Evolutionary conservation across 2,888 invertebrate species (phyloP), one percentile per base, ranked within the genome.

Genomic region (Pimpla rufipes): DNA sequence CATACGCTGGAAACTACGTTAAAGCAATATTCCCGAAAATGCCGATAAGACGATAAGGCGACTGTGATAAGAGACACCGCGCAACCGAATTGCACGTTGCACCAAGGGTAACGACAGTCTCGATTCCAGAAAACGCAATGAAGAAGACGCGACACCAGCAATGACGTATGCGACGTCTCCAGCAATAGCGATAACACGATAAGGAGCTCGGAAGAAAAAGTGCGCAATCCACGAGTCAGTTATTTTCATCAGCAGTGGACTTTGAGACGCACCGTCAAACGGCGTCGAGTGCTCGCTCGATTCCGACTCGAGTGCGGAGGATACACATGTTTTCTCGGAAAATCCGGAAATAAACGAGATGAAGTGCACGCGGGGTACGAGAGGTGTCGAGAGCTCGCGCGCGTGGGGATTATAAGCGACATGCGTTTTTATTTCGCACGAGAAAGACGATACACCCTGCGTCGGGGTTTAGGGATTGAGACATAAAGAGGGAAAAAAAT

Each of bases 381-480:
- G 55, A 73, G n/a, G 59, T 57, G 40, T 35, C 18, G 40, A 55
- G 42, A 55, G 42, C 13, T 55, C 35, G n/a, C n/a, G n/a, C n/a
- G n/a, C n/a, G n/a, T n/a, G 13, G n/a, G 29, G 57, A n/a, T 7
- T 42, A 29, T 5, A 66, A 66, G 42, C 23, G 5, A 45, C 42
- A n/a, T 71, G 8, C 11, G 18, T 40, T 57, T 57, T 71, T 50
- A 66, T 76, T 71, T 40, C 29, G 16, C 21, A 13, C 29, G 40
- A 21, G 40, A 47, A 71, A 50, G 29, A 47, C 42, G 16, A 59
- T 16, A 35, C 47, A 29, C 18, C 21, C n/a, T 10, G n/a, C 29
- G 42, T 64, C 42, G 45, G 45, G 42, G 64, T 55, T 55, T 55
- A 70, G 74, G 75, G 40, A 70, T 57, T 75, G 47, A 76, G 75